Percentiles rank a stretch among this genome's conserved stretches.
These are phyloP conservation scores for Heliconius aoede DNA, from an alignment of 2,888 invertebrate species.

Conservation along the genomic window DNA sequence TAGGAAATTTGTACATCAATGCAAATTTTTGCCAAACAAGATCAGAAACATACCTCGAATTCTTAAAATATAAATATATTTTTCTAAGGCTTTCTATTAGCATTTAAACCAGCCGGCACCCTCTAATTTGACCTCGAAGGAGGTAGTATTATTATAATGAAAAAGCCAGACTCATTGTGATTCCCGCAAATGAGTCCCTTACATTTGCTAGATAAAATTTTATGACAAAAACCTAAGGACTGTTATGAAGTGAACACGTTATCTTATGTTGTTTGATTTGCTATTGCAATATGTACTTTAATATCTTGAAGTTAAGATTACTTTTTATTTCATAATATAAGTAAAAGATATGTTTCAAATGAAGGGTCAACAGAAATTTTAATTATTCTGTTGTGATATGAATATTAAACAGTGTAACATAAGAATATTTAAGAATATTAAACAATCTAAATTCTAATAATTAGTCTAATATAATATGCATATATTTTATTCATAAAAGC, in stretches of 20 bases:
- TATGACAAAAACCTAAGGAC: slow-evolving; percentile 39
- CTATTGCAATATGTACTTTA: slow-evolving; percentile 1
- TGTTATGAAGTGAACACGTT: slow-evolving; percentile 35
- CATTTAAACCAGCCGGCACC: slow-evolving; percentile 50
- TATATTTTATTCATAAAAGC: no score
- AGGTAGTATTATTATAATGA: slow-evolving; percentile 45
- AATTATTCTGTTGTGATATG: neutral
- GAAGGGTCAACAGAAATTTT: neutral
- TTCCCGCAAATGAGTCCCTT: slow-evolving; percentile 35
- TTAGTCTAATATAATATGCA: no score
- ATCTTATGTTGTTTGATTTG: slow-evolving; percentile 16
- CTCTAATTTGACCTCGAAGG: slow-evolving; percentile 51
- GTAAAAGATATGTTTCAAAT: neutral
- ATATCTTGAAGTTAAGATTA: neutral
- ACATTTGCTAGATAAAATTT: slow-evolving; percentile 36
- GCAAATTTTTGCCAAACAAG: no score
- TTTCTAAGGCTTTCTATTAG: slow-evolving; percentile 31
- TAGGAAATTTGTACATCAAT: neutral
- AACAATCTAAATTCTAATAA: neutral
- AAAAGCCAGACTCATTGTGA: slow-evolving; percentile 40
- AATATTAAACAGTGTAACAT: neutral
- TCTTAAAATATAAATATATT: neutral
- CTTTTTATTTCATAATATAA: neutral
- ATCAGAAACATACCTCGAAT: no score
- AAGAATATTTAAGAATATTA: neutral